Evolutionary conservation across 1,140 invertebrate species (phyloP).

Genomic region (Neelides sp.): DNA sequence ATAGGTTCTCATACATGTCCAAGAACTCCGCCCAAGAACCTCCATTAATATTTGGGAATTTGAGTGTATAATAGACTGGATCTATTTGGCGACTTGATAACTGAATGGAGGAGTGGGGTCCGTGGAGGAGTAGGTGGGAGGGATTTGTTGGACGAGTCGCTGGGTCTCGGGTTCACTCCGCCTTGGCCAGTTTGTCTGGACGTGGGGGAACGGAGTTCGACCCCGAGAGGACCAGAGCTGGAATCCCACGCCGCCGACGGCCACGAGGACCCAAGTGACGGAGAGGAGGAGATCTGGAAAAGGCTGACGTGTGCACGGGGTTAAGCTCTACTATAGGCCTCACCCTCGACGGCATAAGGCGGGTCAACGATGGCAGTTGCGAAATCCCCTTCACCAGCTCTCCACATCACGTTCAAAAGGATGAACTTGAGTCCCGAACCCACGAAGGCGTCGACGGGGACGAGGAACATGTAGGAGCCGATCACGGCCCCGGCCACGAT

Average conservation of each 20-base stretch:
- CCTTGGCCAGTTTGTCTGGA: constrained; percentile 20
- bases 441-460: constrained; percentile 49
- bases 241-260: constrained; percentile 39
- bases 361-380: constrained; percentile 46
- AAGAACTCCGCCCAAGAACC: too few relatives aligned
- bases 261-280: constrained; percentile 42
- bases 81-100: too few relatives aligned
- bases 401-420: constrained; percentile 49
- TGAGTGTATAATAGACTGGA: too few relatives aligned
- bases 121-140: too few relatives aligned
- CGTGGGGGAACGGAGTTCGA: constrained; percentile 46
- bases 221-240: constrained; percentile 42
- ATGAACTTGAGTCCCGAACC: constrained; percentile 56
- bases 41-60: too few relatives aligned
- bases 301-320: constrained; percentile 17
- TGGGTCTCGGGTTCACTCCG: constrained; percentile 4
- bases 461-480: constrained; percentile 48
- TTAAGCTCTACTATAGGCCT: too few relatives aligned
- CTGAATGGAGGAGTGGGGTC: constrained; percentile 17
- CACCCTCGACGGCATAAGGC: constrained; percentile 50
- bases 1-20: too few relatives aligned
- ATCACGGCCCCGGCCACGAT: constrained; percentile 49
- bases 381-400: constrained; percentile 46
- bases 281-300: constrained; percentile 45
- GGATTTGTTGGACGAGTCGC: too few relatives aligned